These are phyloP conservation scores for Erythrolamprus reginae DNA, from an alignment of 2,113 vertebrate genomes.

Conservation along the genomic window DNA sequence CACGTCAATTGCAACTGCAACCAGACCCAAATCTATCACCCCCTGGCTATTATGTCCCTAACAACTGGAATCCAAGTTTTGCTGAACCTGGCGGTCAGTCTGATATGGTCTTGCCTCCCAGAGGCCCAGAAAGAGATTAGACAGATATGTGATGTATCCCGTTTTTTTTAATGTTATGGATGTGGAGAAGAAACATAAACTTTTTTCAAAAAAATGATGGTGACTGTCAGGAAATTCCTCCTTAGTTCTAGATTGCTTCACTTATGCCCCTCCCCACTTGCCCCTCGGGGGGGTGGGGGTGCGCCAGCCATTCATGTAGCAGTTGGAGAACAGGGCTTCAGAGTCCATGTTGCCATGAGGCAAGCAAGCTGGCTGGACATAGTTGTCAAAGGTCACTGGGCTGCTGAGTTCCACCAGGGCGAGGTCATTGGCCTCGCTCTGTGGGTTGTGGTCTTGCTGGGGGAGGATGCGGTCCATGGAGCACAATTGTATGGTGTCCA, in stretches of 20 bases:
- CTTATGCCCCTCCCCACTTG: neutral
- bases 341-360: neutral
- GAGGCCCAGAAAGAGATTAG: neutral
- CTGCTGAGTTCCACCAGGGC: constrained; percentile 23
- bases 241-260: no score
- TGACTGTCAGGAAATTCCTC: no score
- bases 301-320: constrained; percentile 41
- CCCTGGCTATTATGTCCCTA: neutral
- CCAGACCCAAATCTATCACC: neutral
- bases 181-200: no score
- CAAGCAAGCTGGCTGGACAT: constrained; percentile 41
- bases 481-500: neutral
- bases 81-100: neutral
- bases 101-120: neutral
- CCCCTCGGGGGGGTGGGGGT: constrained; percentile 7
- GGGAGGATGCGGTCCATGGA: neutral
- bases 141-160: no score
- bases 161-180: no score
- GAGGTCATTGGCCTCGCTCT: constrained; percentile 29
- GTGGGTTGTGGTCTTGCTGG: constrained; percentile 15
- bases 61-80: neutral
- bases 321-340: neutral
- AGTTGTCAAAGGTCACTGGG: constrained; percentile 18
- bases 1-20: neutral
- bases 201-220: no score